Conservation (phyloP, 92 coral and sea anemone genomes). For the Nematostella vectensis region DNA sequence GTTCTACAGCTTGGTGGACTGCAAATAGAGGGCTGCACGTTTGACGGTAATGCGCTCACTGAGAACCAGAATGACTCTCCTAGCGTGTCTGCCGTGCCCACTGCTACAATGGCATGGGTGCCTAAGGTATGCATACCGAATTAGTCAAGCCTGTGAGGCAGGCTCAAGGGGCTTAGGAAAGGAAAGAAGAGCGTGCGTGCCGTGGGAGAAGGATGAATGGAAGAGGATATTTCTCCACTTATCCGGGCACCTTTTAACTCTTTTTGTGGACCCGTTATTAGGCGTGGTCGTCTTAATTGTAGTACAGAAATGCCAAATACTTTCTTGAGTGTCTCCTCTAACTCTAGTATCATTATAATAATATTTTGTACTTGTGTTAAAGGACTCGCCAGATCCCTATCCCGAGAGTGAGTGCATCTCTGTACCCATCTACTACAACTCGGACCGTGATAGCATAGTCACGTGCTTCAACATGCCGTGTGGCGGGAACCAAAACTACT, state of each 20-base stretch:
- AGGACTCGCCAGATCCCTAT: slow-evolving; percentile 89
- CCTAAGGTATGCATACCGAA: slow-evolving; percentile 53
- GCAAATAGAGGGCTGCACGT: slow-evolving; percentile 88
- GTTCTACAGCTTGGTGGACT: slow-evolving; percentile 77
- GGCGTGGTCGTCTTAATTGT: too few species aligned
- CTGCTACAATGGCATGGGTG: slow-evolving; percentile 97
- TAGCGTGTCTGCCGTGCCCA: slow-evolving; percentile 94
- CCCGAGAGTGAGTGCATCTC: slow-evolving; percentile 86
- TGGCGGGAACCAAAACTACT: slow-evolving; percentile 77
- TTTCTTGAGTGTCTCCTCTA: too few species aligned
- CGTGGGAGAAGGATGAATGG: neutral
- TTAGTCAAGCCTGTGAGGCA: too few species aligned
- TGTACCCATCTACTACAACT: slow-evolving; percentile 87
- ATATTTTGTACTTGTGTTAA: neutral
- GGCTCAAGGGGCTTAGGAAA: neutral
- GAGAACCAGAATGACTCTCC: slow-evolving; percentile 95
- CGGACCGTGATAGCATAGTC: slow-evolving; percentile 85
- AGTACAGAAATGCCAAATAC: too few species aligned
- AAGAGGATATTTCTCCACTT: neutral
- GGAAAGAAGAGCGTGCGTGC: too few species aligned
- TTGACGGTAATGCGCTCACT: slow-evolving; percentile 81
- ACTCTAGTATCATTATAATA: too few species aligned
- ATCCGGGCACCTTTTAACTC: too few species aligned
- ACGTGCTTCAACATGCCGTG: slow-evolving; percentile 93
- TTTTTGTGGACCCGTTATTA: too few species aligned